Base-by-base conservation (phyloP, 1,140 invertebrate genomes). In the Caligus rogercresseyi region DNA sequence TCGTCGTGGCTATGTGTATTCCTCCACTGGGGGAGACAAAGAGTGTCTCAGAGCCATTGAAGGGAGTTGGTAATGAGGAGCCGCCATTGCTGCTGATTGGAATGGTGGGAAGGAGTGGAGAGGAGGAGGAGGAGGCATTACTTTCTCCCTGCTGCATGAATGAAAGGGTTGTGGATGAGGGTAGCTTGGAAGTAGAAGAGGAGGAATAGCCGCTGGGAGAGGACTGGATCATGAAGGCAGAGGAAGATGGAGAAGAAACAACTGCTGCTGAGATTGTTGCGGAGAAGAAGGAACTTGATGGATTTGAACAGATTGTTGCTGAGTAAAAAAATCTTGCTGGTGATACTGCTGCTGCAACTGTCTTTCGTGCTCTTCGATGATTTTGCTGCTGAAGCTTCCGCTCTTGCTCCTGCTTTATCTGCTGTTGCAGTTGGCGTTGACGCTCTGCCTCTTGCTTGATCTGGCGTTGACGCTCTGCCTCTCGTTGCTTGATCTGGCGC, bases 41-140 rank as follows among this genome's bases (percentile, higher is more conserved):
- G 31, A 43, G 7, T 7, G 31, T 43, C 7, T 43, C 31, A 43
- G 31, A 7, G n/a, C 31, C n/a, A 43, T 43, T 11, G 7, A n/a
- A 43, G 31, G 31, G 31, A 11, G 31, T 11, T 43, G n/a, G n/a
- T n/a, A n/a, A n/a, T 84, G 70, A n/a, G n/a, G n/a, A n/a, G n/a
- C n/a, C n/a, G n/a, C n/a, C n/a, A n/a, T n/a, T n/a, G n/a, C n/a
- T 43, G n/a, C 31, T 43, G n/a, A 7, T 11, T 43, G 31, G 31
- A 43, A 43, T 43, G 31, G 31, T 43, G n/a, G 31, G 31, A 43
- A 43, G 31, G 7, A 43, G 7, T 43, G 7, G 31, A 43, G 31
- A 43, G n/a, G n/a, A 11, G 7, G 31, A 43, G 31, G n/a, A 43
- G 31, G 31, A n/a, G 31, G 31, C n/a, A n/a, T n/a, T n/a, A n/a